These are phyloP conservation scores for Ovis canadensis DNA, from an alignment of 2,113 vertebrate species.

Conservation along the genomic window DNA sequence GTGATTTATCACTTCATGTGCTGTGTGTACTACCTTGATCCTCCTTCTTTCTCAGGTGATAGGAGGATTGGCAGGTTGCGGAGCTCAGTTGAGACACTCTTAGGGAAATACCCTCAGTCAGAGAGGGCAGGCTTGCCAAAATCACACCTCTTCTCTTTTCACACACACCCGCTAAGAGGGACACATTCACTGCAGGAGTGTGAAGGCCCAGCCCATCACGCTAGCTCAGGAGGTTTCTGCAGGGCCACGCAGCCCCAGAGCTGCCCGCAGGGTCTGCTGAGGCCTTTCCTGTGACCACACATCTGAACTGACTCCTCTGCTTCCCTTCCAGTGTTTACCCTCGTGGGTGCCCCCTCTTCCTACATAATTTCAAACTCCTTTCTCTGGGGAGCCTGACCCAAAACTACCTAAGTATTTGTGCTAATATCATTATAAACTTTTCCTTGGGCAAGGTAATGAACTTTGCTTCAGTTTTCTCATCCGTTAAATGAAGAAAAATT, in stretches of 20 bases:
- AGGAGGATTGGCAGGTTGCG: not conserved
- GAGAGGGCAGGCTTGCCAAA: not conserved
- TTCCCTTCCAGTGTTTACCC: not conserved
- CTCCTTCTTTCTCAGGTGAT: not conserved
- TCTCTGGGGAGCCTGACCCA: not conserved
- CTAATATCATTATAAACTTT: not conserved
- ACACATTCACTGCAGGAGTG: rapidly evolving
- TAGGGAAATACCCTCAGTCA: not conserved
- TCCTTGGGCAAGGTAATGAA: not conserved
- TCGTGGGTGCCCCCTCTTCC: not conserved
- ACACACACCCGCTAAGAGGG: not conserved
- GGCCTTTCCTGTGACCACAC: not conserved
- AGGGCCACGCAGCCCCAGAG: not conserved
- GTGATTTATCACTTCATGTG: not conserved
- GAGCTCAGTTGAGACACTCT: not conserved
- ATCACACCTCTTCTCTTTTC: not conserved
- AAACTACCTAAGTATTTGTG: not conserved
- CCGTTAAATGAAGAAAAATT: slow-evolving; percentile 20
- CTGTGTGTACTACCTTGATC: no score
- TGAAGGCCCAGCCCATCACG: not conserved
- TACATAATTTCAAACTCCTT: not conserved
- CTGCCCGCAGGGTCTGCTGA: not conserved
- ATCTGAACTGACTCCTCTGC: not conserved
- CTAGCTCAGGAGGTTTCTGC: not conserved
- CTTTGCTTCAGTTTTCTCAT: not conserved